Evolutionary conservation across 2,888 invertebrate species (phyloP).

Genomic region (Erebia aethiops): DNA sequence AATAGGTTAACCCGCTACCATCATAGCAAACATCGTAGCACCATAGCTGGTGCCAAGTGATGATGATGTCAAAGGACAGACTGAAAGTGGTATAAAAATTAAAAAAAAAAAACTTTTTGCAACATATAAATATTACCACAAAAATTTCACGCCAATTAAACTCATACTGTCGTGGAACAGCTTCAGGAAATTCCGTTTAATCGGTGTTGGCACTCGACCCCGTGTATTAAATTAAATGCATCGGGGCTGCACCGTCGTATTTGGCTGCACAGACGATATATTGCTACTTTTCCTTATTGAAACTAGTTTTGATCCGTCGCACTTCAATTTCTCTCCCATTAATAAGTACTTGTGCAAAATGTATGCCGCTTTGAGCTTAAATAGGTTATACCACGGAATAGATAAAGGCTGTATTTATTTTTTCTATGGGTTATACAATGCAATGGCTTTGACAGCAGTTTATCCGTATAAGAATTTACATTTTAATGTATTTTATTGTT

Average conservation of each 20-base stretch:
- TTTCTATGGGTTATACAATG: no score
- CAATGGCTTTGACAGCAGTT: no score
- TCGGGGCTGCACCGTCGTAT: slow-evolving; percentile 10
- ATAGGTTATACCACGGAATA: no score
- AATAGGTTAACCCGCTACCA: no score
- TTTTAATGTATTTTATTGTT: no score
- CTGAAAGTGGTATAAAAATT: no score
- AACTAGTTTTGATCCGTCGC: not conserved
- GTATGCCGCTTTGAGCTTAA: no score
- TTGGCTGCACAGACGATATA: slow-evolving; percentile 16
- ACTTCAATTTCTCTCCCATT: not conserved
- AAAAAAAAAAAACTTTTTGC: not conserved
- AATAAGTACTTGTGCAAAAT: not conserved
- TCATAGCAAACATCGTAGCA: no score
- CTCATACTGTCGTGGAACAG: slow-evolving; percentile 3
- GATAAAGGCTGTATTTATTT: no score
- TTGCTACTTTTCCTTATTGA: slow-evolving; percentile 15
- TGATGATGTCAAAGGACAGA: no score
- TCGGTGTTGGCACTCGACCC: slow-evolving; percentile 30
- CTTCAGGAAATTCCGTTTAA: slow-evolving; percentile 24
- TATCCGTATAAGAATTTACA: not conserved
- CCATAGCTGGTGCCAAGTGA: no score
- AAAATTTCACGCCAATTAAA: slow-evolving; percentile 20
- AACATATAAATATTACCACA: slow-evolving; percentile 1
- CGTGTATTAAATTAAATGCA: slow-evolving; percentile 27